Evolutionary conservation across 1,140 invertebrate species (phyloP), one percentile per base, ranked within the genome.

Genomic region (Sitophilus oryzae): DNA sequence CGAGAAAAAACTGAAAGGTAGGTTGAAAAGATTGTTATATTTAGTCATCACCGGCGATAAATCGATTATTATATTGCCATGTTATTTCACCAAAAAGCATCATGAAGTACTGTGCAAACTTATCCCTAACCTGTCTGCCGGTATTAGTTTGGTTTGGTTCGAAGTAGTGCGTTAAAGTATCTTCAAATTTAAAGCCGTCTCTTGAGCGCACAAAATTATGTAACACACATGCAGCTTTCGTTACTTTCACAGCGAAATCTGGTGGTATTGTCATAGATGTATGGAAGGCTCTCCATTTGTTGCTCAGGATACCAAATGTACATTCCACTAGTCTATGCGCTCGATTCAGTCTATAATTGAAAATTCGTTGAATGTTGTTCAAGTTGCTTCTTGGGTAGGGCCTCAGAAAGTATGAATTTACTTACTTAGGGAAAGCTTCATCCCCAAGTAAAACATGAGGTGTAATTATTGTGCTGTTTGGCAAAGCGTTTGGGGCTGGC

Each of bases 271-370:
- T 34, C 41, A 52, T 18, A 52, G 6, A 15, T 19, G n/a, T 43
- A 11, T 34, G 25, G 35, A 52, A 52, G 43, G 52, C n/a, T 2
- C 54, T 16, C 65, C 65, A 71, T 55, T 69, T 71, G 30, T 66
- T 69, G 11, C 40, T n/a, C 15, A 66, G 20, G 16, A 52, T 57
- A 19, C 30, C 48, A 25, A 57, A 57, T 9, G 49, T 42, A 20
- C 49, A 52, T 52, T 52, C 49, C 20, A 44, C 40, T 11, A 16
- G 19, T 25, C 30, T 46, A 47, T 70, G 52, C 21, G 65, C 71
- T 52, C 65, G 58, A 18, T 60, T 60, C 11, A 72, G 43, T 30
- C 69, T 52, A 53, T 76, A 76, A 56, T 78, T 77, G 61, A 73
- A 76, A 14, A 74, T 62, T 54, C 51, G 46, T 52, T 57, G 65